Base-by-base conservation (phyloP, 2,113 vertebrate species). In the Peromyscus polionotus region DNA sequence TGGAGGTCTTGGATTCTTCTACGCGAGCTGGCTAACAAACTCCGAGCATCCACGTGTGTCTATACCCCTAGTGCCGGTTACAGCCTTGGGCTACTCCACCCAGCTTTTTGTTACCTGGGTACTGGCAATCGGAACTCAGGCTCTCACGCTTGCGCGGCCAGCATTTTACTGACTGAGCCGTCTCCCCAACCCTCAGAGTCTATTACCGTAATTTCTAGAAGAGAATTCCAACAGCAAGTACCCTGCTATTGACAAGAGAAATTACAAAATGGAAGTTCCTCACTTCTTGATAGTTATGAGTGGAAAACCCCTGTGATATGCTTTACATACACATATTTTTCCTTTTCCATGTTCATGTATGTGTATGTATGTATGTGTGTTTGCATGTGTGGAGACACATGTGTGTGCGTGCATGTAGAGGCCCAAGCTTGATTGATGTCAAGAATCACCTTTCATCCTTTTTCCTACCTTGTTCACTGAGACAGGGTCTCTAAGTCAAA, bases 161-260 rank as follows among this genome's bases (percentile, higher is more conserved):
- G 17, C 61, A 10, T 19, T 48, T 45, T 85, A 45, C 39, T 33
- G 36, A 31, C n/a, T 12, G 39, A 67, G 16, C 61, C 16, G 1
- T 33, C 17, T 26, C 31, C 61, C 13, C 57, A 65, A 39, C 39
- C 26, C 67, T 51, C 16, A 20, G 6, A 31, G 2, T 39, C 39
- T 80, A 33, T 65, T 54, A n/a, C 42, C 75, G 88, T 39, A 48
- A 68, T 51, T 87, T 67, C 84, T 91, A 94, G 90, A 79, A 83
- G 14, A 57, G 28, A 68, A 77, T 88, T 77, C 67, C 54, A 76
- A 57, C 10, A n/a, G 45, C 45, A 51, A 11, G 3, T 67, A 68
- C 42, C 80, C 28, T n/a, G 72, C 31, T 67, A 48, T 20, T 67
- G 77, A 51, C 72, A 73, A 72, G 36, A 68, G 86, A 95, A 76